phyloP scores from a whole-genome alignment of 2,797 vertebrate species.

The Etheostoma nigrum region DNA sequence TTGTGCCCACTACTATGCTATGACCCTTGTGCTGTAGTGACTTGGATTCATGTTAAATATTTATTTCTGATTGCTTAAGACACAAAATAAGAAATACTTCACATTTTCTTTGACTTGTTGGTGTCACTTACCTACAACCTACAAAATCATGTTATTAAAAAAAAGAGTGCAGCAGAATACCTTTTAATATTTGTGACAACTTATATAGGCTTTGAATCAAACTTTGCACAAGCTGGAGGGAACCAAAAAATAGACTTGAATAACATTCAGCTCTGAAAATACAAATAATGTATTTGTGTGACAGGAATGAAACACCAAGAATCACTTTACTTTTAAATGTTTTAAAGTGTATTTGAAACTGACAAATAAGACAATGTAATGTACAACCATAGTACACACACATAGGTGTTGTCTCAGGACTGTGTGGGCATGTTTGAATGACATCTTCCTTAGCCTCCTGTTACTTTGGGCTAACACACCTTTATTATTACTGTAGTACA shows the following conservation, averaged over 20 bases:
- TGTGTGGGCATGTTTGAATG: slow-evolving; percentile 12
- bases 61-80: neutral
- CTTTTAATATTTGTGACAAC: too few relatives aligned
- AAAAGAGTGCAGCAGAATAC: too few relatives aligned
- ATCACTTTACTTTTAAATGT: neutral
- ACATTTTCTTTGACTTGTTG: neutral
- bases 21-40: neutral
- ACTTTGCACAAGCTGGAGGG: neutral
- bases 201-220: neutral
- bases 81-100: neutral
- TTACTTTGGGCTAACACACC: slow-evolving; percentile 9
- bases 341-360: neutral
- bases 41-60: neutral
- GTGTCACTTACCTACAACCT: too few relatives aligned
- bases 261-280: neutral
- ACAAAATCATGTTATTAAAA: too few relatives aligned
- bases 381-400: neutral
- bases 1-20: too few relatives aligned
- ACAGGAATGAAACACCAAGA: neutral
- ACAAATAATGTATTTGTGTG: neutral
- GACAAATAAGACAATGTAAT: neutral
- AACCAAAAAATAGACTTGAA: neutral
- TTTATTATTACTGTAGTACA: slow-evolving; percentile 15
- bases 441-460: slow-evolving; percentile 15
- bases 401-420: neutral